Conservation (phyloP, 2,113 vertebrate species). For the Oxygymnocypris stewartii region DNA sequence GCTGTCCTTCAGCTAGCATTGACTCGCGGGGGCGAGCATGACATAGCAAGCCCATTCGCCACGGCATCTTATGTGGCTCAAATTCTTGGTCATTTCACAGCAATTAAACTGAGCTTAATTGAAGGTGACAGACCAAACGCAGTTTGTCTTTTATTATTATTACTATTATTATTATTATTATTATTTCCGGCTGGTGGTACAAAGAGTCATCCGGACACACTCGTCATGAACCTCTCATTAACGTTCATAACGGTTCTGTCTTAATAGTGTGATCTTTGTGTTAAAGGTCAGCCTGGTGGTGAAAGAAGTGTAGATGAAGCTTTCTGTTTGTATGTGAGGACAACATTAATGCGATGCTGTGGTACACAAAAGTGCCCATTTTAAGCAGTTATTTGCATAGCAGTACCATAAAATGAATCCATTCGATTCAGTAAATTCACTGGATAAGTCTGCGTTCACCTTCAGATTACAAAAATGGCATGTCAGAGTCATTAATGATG, state of each 20-base stretch:
- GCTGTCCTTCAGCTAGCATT: constrained; percentile 57
- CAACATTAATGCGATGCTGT: background rate
- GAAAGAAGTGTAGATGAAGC: background rate
- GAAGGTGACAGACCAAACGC: constrained; percentile 68
- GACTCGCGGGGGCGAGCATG: constrained; percentile 67
- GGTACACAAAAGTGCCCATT: background rate
- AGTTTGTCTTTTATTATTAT: constrained; percentile 58
- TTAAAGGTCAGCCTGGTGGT: constrained; percentile 1
- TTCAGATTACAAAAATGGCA: background rate
- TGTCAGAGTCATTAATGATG: background rate
- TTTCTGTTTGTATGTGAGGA: background rate
- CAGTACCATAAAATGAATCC: background rate
- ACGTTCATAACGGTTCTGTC: background rate
- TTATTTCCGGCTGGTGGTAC: constrained; percentile 45
- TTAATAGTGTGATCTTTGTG: constrained; percentile 2
- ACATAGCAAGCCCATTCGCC: constrained; percentile 55
- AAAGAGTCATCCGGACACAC: constrained; percentile 36
- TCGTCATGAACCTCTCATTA: constrained; percentile 54
- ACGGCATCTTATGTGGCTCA: constrained; percentile 59
- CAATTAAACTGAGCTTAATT: constrained; percentile 74
- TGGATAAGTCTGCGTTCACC: background rate
- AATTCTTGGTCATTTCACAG: constrained; percentile 72
- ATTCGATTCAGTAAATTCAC: background rate
- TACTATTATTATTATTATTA: background rate
- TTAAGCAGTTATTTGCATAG: background rate